Evolutionary conservation across 2,113 vertebrate genomes (phyloP), one percentile per base, ranked within the genome.

Genomic region (Pandion haliaetus): DNA sequence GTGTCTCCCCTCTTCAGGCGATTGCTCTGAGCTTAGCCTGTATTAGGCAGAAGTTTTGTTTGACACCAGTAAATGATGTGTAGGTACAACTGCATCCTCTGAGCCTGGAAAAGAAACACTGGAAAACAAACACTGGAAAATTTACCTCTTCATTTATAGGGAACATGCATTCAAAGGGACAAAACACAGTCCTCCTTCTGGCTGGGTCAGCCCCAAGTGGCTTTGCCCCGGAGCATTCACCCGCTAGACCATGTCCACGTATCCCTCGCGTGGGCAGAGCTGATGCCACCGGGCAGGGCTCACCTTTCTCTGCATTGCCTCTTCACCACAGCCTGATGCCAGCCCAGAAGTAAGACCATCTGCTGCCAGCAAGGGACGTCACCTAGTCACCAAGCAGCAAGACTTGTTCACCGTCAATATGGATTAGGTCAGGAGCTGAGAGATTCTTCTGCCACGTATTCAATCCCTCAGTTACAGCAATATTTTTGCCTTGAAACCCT

Each of bases 191-290:
- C 11, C 31, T 49, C 29, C 14, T 7, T 36, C 14, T 62, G 49
- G 24, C n/a, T 1, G 0, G 28, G 34, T n/a, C 57, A 71, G 71
- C 42, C 54, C 25, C 1, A 2, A 66, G 58, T n/a, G 63, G 14
- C 58, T 78, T 83, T 58, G 15, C 16, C 36, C n/a, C 52, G 38
- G 26, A 73, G 72, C 6, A 2, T 17, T 80, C 54, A 44, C 40
- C 54, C 38, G 19, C 52, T 34, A 16, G 45, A 42, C 52, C 47
- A 38, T 26, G 14, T 67, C 61, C 32, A 23, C 0, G 0, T 44
- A 49, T 20, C 49, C 42, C 42, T 47, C 0, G 0, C 8, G 2
- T 20, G 19, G 32, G 62, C 62, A 74, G 49, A 74, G 36, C 36
- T 57, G 77, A 49, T 34, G 32, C 31, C 36, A 15, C 42, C 7